Conservation (phyloP, 2,113 vertebrate genomes). For the Jacana jacana region DNA sequence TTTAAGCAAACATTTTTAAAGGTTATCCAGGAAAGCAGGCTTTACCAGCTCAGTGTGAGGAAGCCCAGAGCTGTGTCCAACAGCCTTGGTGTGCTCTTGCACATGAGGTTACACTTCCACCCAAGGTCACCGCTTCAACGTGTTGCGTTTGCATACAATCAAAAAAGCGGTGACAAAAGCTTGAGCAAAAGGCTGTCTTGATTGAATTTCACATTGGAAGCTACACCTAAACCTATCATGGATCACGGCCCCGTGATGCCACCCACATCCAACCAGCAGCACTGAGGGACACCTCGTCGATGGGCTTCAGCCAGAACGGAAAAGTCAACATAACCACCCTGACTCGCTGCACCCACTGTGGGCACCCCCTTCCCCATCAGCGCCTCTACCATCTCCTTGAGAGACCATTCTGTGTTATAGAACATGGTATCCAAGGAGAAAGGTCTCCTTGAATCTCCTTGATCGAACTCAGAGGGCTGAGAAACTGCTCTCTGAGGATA, state of each 20-base stretch:
- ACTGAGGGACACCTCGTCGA: not conserved
- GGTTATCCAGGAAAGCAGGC: not conserved
- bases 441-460: too few relatives aligned
- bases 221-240: not conserved
- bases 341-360: not conserved
- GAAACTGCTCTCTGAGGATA: not conserved
- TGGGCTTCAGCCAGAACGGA: not conserved
- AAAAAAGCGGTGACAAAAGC: not conserved
- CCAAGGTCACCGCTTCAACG: not conserved
- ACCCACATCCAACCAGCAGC: not conserved
- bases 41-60: not conserved
- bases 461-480: too few relatives aligned
- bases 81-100: not conserved
- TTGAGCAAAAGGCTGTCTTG: not conserved
- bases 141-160: not conserved
- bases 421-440: too few relatives aligned
- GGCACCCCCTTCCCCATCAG: not conserved
- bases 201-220: not conserved
- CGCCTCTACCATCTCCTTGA: too few relatives aligned
- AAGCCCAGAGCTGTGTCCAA: not conserved
- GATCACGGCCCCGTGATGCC: not conserved
- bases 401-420: too few relatives aligned
- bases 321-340: fast-evolving
- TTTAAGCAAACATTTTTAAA: not conserved
- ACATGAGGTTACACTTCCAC: not conserved